phyloP scores from a whole-genome alignment of 2,797 vertebrate genomes.

The Sphenopsis melanotis region DNA sequence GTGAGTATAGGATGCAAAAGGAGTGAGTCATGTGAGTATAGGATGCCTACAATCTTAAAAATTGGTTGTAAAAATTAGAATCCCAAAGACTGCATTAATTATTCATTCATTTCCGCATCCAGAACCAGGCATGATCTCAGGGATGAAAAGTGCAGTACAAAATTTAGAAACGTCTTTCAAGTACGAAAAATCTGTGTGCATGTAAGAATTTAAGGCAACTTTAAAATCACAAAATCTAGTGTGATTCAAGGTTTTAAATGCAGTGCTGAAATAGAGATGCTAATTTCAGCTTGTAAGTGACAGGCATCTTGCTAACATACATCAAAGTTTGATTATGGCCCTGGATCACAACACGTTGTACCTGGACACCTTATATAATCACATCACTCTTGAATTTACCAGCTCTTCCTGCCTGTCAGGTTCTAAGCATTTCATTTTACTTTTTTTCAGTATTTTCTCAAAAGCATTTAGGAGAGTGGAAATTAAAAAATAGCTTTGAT shows the following conservation, averaged over 20 bases:
- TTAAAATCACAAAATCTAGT: not conserved
- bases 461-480: not conserved
- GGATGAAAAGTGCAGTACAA: not conserved
- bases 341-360: not conserved
- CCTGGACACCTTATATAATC: not conserved
- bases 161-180: not conserved
- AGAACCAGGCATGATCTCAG: not conserved
- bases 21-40: not conserved
- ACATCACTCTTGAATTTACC: not conserved
- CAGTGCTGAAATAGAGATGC: not conserved
- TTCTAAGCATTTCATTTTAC: not conserved
- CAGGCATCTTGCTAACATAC: not conserved
- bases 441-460: not conserved
- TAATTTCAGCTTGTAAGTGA: not conserved
- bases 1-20: not conserved
- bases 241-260: not conserved
- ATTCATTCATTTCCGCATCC: not conserved
- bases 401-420: not conserved
- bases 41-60: not conserved
- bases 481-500: not conserved
- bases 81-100: not conserved
- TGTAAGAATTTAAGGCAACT: not conserved
- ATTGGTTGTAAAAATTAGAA: not conserved
- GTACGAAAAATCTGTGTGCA: fast-evolving
- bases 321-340: not conserved